A percentile compares a stretch with the other conserved stretches of the same genome.
Conservation (phyloP, 2,797 vertebrate species). For the Vultur gryphus region DNA sequence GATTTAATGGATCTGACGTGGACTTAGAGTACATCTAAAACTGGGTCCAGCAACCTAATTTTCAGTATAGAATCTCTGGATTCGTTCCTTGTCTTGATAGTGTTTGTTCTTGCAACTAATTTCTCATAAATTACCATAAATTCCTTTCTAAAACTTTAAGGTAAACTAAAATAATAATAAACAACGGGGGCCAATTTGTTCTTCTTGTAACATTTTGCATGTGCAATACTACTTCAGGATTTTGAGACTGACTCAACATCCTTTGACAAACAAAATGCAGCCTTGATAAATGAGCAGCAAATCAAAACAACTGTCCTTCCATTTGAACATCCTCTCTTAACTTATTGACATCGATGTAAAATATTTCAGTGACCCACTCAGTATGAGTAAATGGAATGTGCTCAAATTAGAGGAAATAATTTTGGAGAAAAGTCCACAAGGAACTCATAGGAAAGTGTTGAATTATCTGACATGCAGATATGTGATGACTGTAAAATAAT, state of each 20-base stretch:
- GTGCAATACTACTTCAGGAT: neutral
- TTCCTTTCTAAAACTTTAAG: neutral
- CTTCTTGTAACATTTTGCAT: neutral
- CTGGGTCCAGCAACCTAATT: neutral
- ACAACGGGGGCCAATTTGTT: rapidly evolving
- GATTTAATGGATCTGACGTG: neutral
- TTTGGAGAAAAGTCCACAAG: neutral
- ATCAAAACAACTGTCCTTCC: neutral
- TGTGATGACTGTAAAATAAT: neutral
- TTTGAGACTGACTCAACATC: neutral
- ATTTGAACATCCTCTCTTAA: neutral
- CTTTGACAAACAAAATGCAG: neutral
- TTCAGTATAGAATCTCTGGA: neutral
- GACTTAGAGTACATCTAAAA: neutral
- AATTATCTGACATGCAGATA: neutral
- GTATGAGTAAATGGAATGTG: neutral
- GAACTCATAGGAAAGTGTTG: neutral
- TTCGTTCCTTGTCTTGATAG: neutral
- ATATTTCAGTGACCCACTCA: neutral
- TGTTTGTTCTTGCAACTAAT: neutral
- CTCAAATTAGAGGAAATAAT: neutral
- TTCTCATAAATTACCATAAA: neutral
- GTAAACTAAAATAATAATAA: neutral
- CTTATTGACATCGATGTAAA: neutral
- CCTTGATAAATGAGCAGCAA: neutral